These are phyloP conservation scores for Drosophila tanythrix DNA, from an alignment of 2,888 invertebrate genomes.

Conservation along the genomic window DNA sequence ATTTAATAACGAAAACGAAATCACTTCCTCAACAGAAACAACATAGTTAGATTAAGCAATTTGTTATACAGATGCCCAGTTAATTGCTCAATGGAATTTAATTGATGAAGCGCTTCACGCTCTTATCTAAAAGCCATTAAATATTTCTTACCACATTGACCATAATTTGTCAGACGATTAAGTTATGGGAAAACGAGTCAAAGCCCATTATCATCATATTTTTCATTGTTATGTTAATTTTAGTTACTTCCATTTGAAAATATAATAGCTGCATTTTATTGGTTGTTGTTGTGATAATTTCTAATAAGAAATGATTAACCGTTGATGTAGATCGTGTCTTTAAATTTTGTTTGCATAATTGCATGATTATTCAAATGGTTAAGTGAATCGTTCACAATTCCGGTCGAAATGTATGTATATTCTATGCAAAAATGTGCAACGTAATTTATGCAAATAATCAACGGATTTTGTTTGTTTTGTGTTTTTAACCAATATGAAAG, in stretches of 20 bases:
- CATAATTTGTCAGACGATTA: slow-evolving; percentile 61
- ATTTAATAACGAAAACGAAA: slow-evolving; percentile 40
- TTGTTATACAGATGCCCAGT: slow-evolving; percentile 27
- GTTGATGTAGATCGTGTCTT: slow-evolving; percentile 3
- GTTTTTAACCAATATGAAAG: slow-evolving; percentile 20
- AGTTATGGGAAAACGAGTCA: slow-evolving; percentile 39
- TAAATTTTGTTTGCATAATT: slow-evolving; percentile 1
- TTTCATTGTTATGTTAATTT: slow-evolving; percentile 48
- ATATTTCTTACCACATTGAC: slow-evolving; percentile 35
- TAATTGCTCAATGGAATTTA: slow-evolving; percentile 24
- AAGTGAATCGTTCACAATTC: slow-evolving; percentile 29
- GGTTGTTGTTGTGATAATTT: slow-evolving; percentile 19
- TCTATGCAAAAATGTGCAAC: slow-evolving; percentile 55
- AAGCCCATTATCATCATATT: slow-evolving; percentile 24
- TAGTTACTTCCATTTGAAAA: neutral
- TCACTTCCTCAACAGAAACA: slow-evolving; percentile 60
- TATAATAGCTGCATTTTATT: neutral
- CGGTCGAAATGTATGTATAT: slow-evolving; percentile 37
- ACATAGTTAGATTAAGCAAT: slow-evolving; percentile 37
- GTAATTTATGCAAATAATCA: slow-evolving; percentile 70
- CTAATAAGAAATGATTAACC: slow-evolving; percentile 21
- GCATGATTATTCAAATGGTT: slow-evolving; percentile 24
- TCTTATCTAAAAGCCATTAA: slow-evolving; percentile 47
- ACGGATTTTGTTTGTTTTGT: slow-evolving; percentile 34
- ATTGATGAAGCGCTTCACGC: slow-evolving; percentile 54